phyloP scores from a whole-genome alignment of 2,797 vertebrate genomes.

The Muscicapa striata region DNA sequence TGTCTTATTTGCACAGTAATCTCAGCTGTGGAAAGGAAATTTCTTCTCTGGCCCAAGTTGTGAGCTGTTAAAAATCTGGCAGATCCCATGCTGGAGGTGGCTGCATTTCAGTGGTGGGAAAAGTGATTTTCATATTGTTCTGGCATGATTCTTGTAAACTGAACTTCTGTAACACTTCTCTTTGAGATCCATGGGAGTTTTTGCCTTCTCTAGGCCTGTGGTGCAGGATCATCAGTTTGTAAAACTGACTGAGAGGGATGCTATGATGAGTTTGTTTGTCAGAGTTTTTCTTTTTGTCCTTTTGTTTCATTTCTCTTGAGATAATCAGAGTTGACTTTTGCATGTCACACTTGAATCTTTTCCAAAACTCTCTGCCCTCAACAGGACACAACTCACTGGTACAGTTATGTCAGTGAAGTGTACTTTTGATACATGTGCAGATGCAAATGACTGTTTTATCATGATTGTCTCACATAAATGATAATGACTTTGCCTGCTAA shows the following conservation, averaged over 20 bases:
- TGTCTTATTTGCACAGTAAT: slow-evolving; percentile 16
- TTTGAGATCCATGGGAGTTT: slow-evolving; percentile 28
- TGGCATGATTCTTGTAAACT: slow-evolving; percentile 32
- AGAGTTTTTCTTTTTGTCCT: neutral
- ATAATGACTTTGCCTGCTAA: neutral
- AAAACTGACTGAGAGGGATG: slow-evolving; percentile 16
- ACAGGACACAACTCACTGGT: neutral
- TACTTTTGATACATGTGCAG: neutral
- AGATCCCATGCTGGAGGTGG: slow-evolving; percentile 18
- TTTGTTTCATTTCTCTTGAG: slow-evolving; percentile 21
- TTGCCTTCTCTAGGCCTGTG: neutral
- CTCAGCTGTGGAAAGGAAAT: slow-evolving; percentile 14
- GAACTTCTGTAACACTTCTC: slow-evolving; percentile 14
- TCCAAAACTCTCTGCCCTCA: neutral
- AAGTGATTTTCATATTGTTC: slow-evolving; percentile 27
- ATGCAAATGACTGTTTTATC: neutral
- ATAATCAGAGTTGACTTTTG: neutral
- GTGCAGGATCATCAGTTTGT: neutral
- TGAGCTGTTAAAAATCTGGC: slow-evolving; percentile 20
- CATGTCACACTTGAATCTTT: neutral
- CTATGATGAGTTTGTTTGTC: neutral
- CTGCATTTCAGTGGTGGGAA: slow-evolving; percentile 38
- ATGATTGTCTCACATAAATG: neutral
- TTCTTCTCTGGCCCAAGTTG: slow-evolving; percentile 8
- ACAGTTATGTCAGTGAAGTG: neutral